Conservation (phyloP, 1,140 invertebrate genomes). For the Zaprionus gabonicus region DNA sequence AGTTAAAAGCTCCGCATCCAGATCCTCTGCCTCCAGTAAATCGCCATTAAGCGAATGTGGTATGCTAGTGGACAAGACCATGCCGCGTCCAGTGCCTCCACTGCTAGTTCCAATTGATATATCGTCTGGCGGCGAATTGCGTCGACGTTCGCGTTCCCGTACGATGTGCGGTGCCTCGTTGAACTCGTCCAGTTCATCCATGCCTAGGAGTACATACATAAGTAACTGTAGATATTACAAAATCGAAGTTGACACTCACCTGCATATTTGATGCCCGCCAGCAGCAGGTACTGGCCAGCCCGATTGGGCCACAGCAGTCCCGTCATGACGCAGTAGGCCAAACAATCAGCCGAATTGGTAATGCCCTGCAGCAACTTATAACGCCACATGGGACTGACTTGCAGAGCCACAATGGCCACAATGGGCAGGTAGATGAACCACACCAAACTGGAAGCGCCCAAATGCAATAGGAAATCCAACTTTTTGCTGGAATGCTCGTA, state of each 20-base stretch:
- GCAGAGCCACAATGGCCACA: constrained; percentile 95
- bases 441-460: constrained; percentile 97
- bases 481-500: constrained; percentile 96
- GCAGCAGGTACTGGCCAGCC: constrained; percentile 94
- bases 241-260: constrained; percentile 71
- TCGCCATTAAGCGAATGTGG: constrained; percentile 78
- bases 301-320: constrained; percentile 96
- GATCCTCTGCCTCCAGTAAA: constrained; percentile 77
- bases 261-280: constrained; percentile 88
- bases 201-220: constrained; percentile 85
- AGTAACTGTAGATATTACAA: background rate
- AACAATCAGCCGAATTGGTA: constrained; percentile 96
- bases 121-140: constrained; percentile 73
- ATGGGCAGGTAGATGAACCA: constrained; percentile 99
- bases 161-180: constrained; percentile 93
- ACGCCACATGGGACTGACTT: constrained; percentile 97
- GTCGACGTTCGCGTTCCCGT: constrained; percentile 73
- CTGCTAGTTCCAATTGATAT: constrained; percentile 61
- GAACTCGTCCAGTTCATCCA: constrained; percentile 95
- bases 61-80: constrained; percentile 71
- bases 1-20: constrained; percentile 75
- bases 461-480: constrained; percentile 96
- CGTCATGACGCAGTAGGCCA: constrained; percentile 97
- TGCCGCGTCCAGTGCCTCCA: constrained; percentile 52
- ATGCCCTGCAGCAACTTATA: constrained; percentile 97